Evolutionary conservation across 2,888 invertebrate genomes (phyloP).

Genomic region (Pterobdella sp.): DNA sequence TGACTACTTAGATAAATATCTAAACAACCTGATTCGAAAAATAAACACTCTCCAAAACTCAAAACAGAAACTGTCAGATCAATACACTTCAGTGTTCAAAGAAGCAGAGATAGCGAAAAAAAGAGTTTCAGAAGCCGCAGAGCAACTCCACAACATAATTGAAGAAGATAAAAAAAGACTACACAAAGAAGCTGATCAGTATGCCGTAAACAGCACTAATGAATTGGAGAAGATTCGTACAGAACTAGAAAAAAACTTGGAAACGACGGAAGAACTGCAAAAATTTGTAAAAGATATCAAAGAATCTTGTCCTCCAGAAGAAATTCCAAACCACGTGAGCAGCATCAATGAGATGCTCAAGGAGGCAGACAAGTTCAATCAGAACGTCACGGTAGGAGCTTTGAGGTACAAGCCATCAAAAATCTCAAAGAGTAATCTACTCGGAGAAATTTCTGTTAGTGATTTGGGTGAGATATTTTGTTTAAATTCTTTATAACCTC

Average conservation of each 20-base stretch:
- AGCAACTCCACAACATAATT: conserved; percentile 11
- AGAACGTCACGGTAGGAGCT: conserved; percentile 23
- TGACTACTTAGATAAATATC: not conserved
- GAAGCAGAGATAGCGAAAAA: not conserved
- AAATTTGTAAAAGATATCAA: conserved; percentile 20
- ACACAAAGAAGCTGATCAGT: conserved; percentile 21
- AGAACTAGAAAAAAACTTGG: conserved; percentile 16
- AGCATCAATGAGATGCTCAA: conserved; percentile 17
- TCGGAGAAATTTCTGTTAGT: conserved; percentile 27
- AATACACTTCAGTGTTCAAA: not conserved
- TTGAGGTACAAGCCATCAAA: conserved; percentile 17
- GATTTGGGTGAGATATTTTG: conserved; percentile 20
- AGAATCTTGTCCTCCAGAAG: conserved; percentile 12
- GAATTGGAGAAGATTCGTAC: conserved; percentile 25
- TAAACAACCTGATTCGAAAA: not conserved
- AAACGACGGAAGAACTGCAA: conserved; percentile 17
- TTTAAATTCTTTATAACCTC: too few relatives aligned
- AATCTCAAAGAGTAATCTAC: conserved; percentile 14
- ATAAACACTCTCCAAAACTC: not conserved
- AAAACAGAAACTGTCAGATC: not conserved
- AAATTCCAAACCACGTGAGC: not conserved
- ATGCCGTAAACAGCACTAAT: conserved; percentile 5
- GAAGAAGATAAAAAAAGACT: conserved; percentile 23
- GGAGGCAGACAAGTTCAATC: conserved; percentile 20
- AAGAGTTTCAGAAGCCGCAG: conserved; percentile 15